These are phyloP conservation scores for Psephotus haematonotus DNA, from an alignment of 2,113 vertebrate species.

Conservation along the genomic window DNA sequence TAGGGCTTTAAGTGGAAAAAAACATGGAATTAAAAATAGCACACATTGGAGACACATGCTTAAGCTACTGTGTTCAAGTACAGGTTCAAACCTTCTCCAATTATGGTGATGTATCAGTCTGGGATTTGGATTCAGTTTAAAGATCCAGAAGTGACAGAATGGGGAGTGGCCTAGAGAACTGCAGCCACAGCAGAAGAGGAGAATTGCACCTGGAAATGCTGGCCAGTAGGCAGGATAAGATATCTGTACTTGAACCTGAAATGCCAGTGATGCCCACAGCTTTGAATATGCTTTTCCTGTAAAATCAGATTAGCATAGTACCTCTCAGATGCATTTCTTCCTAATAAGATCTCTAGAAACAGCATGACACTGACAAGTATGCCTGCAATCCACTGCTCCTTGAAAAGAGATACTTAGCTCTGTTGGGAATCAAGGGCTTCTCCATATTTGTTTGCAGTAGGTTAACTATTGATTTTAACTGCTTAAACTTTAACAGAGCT, in stretches of 20 bases:
- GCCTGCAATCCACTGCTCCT: neutral
- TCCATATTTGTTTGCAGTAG: neutral
- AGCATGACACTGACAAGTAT: neutral
- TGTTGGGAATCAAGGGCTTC: neutral
- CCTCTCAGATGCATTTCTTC: neutral
- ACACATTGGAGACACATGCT: neutral
- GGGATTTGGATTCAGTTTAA: neutral
- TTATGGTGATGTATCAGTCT: neutral
- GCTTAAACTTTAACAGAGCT: constrained; percentile 25
- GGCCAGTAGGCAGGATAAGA: neutral
- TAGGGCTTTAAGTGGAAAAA: neutral
- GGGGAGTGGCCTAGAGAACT: neutral
- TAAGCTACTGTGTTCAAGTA: neutral
- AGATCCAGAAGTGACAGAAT: rapidly evolving
- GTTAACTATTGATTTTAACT: constrained; percentile 51
- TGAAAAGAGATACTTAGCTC: neutral
- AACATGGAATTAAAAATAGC: neutral
- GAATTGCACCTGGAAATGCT: rapidly evolving
- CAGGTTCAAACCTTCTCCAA: neutral
- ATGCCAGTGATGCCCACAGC: neutral
- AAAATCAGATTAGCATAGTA: neutral
- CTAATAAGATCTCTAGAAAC: neutral
- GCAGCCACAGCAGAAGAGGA: neutral
- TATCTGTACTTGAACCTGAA: rapidly evolving
- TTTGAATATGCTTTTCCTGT: neutral